Conservation (phyloP, 2,888 invertebrate species). For the Saturnia japonica region DNA sequence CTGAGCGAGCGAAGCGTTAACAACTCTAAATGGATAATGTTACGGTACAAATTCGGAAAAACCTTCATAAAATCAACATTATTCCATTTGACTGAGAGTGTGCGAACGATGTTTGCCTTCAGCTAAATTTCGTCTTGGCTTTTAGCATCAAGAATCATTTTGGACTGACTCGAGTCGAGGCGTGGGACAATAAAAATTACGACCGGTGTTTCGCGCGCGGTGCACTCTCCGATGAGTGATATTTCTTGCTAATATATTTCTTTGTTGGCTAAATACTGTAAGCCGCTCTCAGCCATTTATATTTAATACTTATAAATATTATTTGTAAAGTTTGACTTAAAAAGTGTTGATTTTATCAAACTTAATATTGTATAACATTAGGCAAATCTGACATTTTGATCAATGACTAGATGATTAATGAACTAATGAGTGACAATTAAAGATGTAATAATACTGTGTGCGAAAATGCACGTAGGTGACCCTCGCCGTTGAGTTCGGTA, state of each 20-base stretch:
- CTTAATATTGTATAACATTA: neutral
- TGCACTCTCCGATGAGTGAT: slow-evolving; percentile 71
- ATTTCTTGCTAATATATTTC: slow-evolving; percentile 62
- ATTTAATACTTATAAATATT: neutral
- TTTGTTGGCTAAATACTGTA: slow-evolving; percentile 64
- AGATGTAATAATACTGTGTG: neutral
- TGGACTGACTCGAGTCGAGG: slow-evolving; percentile 36
- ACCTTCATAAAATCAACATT: slow-evolving; percentile 69
- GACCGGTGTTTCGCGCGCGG: slow-evolving; percentile 66
- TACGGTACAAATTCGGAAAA: slow-evolving; percentile 70
- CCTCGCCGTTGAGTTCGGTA: slow-evolving; percentile 38
- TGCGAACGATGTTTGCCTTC: slow-evolving; percentile 45
- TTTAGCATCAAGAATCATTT: slow-evolving; percentile 63
- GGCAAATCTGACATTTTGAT: no score
- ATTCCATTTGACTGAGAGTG: slow-evolving; percentile 66
- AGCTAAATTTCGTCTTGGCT: slow-evolving; percentile 58
- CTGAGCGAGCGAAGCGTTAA: slow-evolving; percentile 61
- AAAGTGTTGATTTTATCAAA: neutral
- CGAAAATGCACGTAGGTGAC: slow-evolving; percentile 8
- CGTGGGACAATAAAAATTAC: slow-evolving; percentile 74
- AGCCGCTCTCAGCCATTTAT: slow-evolving; percentile 37
- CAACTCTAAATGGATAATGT: slow-evolving; percentile 61
- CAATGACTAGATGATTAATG: no score
- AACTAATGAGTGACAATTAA: no score
- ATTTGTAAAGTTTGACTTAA: neutral